A percentile compares a stretch with the other conserved stretches of the same genome.
These are phyloP conservation scores for Struthio camelus DNA, from an alignment of 2,113 vertebrate species.

Conservation along the genomic window DNA sequence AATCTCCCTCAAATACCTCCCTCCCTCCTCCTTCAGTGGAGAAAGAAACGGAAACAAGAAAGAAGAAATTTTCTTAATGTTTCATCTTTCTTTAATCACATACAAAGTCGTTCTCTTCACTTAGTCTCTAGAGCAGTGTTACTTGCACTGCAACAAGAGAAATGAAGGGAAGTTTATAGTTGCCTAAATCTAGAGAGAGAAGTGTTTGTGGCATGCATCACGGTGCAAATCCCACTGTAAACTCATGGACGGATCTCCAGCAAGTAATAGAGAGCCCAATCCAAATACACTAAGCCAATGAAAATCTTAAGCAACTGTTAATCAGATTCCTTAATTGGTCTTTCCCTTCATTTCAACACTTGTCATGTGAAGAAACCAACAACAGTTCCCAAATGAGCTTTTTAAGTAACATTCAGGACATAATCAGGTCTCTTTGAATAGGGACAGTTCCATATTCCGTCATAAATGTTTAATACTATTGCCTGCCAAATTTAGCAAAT, in stretches of 20 bases:
- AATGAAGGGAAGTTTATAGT: conserved; percentile 48
- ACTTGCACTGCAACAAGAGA: not conserved
- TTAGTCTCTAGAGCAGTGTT: conserved; percentile 5
- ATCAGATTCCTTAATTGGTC: conserved; percentile 49
- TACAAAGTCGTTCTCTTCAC: not conserved
- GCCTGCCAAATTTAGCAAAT: conserved; percentile 50
- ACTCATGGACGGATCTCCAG: conserved; percentile 38
- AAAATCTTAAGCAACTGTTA: conserved; percentile 56
- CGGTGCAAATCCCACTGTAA: conserved; percentile 25
- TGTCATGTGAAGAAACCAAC: conserved; percentile 38
- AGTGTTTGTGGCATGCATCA: conserved; percentile 50
- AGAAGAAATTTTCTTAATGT: not conserved
- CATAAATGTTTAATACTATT: conserved; percentile 33
- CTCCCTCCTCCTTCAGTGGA: not conserved
- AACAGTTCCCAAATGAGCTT: conserved; percentile 38
- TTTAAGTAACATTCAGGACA: conserved; percentile 31
- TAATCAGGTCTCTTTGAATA: conserved; percentile 48
- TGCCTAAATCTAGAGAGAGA: conserved; percentile 16
- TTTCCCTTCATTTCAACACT: conserved; percentile 44
- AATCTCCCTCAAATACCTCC: not conserved
- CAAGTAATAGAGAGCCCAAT: conserved; percentile 29
- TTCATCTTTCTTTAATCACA: conserved; percentile 29
- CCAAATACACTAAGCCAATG: conserved; percentile 1
- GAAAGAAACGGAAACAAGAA: conserved; percentile 7
- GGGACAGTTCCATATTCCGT: conserved; percentile 31